Conservation (phyloP, 2,888 invertebrate genomes). For the Drosophila vallismaia region DNA sequence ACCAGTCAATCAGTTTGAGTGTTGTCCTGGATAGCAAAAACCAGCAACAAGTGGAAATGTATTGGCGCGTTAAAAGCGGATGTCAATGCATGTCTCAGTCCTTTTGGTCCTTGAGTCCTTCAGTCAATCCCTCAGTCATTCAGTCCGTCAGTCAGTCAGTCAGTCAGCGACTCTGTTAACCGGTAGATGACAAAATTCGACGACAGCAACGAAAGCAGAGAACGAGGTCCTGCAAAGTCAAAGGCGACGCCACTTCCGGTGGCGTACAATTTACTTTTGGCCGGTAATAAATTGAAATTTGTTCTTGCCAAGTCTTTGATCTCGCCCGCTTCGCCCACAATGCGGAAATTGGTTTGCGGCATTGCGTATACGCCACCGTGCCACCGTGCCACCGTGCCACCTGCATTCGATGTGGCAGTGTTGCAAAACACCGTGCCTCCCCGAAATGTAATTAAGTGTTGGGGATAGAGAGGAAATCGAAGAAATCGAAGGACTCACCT, state of each 20-base stretch:
- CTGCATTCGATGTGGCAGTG: conserved; percentile 13
- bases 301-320: conserved; percentile 41
- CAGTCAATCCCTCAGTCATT: conserved; percentile 10
- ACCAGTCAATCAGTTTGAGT: conserved; percentile 68
- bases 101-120: conserved; percentile 9
- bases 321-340: conserved; percentile 35
- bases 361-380: conserved; percentile 21
- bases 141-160: conserved; percentile 18
- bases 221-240: conserved; percentile 34
- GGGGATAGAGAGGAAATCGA: too few relatives aligned
- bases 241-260: conserved; percentile 69
- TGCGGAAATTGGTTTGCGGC: conserved; percentile 71
- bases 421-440: neutral
- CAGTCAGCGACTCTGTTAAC: conserved; percentile 7
- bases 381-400: too few relatives aligned
- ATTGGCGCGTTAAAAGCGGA: conserved; percentile 51
- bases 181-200: conserved; percentile 21
- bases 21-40: conserved; percentile 31
- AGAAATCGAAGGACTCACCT: conserved; percentile 76
- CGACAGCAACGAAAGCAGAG: neutral
- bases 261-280: conserved; percentile 64
- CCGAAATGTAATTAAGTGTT: conserved; percentile 25
- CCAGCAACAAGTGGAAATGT: conserved; percentile 68
- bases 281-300: conserved; percentile 75
- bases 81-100: conserved; percentile 53